Evolutionary conservation across 2,888 invertebrate species (phyloP).

Genomic region (Epiblema foenella): DNA sequence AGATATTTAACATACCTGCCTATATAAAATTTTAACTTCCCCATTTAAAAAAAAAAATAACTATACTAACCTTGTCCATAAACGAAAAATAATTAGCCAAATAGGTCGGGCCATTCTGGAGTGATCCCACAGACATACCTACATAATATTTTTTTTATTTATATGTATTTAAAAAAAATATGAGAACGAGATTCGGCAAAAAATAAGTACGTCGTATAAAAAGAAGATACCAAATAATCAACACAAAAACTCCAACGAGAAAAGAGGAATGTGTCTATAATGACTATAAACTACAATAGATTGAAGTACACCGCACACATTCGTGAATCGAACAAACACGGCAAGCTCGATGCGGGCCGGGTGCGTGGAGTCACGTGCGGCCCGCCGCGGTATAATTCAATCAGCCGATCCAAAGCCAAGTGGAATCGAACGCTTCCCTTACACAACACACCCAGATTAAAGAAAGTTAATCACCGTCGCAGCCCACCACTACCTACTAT

Average conservation of each 20-base stretch:
- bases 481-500: no score
- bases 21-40: no score
- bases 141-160: no score
- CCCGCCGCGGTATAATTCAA: slow-evolving; percentile 73
- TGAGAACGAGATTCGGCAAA: no score
- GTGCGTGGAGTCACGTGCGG: slow-evolving; percentile 66
- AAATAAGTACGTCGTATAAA: no score
- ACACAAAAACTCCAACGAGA: slow-evolving; percentile 47
- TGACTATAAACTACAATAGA: slow-evolving; percentile 52
- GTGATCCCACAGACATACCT: no score
- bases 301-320: slow-evolving; percentile 73
- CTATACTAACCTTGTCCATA: no score
- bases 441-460: slow-evolving; percentile 50
- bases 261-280: slow-evolving; percentile 69
- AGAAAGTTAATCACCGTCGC: slow-evolving; percentile 33
- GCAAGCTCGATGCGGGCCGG: slow-evolving; percentile 66
- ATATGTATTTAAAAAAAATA: no score
- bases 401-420: slow-evolving; percentile 70
- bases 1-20: no score
- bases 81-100: background rate
- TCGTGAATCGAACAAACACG: slow-evolving; percentile 72
- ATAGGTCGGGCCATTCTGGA: background rate
- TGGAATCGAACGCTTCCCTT: slow-evolving; percentile 64
- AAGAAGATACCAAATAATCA: slow-evolving; percentile 44
- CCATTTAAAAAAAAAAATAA: no score